Percentiles rank a stretch among this genome's conserved stretches.
Conservation (phyloP, 2,113 vertebrate genomes). For the Polypterus bichir region DNA sequence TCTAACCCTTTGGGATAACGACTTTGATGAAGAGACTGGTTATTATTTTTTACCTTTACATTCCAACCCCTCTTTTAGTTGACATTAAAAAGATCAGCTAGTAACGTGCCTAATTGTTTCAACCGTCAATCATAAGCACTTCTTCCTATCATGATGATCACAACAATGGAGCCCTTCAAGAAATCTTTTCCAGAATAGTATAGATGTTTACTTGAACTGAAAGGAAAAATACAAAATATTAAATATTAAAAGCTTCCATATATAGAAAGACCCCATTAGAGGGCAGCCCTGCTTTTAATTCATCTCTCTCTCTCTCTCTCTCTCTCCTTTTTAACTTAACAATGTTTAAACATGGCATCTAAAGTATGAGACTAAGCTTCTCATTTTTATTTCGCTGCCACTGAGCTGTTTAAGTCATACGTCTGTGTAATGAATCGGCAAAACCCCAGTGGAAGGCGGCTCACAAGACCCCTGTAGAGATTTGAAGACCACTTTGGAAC, state of each 20-base stretch:
- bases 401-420: constrained; percentile 28
- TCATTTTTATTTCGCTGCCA: constrained; percentile 10
- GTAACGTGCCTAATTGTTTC: not conserved
- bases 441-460: constrained; percentile 41
- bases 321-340: not conserved
- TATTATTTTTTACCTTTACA: too few species aligned
- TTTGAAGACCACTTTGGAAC: constrained; percentile 76
- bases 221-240: not conserved
- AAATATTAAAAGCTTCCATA: not conserved
- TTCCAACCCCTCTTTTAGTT: too few species aligned
- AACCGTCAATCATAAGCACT: not conserved
- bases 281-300: not conserved
- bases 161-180: not conserved
- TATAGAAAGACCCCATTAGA: not conserved
- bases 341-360: not conserved
- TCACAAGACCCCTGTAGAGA: constrained; percentile 65
- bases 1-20: too few species aligned
- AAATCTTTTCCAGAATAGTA: not conserved
- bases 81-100: not conserved
- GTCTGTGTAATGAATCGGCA: constrained; percentile 16
- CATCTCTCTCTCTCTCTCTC: not conserved
- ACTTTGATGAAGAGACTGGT: too few species aligned
- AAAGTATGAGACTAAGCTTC: constrained; percentile 1
- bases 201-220: not conserved
- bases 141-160: not conserved